phyloP scores from a whole-genome alignment of 2,888 invertebrate species.

The Brassicogethes aeneus region DNA sequence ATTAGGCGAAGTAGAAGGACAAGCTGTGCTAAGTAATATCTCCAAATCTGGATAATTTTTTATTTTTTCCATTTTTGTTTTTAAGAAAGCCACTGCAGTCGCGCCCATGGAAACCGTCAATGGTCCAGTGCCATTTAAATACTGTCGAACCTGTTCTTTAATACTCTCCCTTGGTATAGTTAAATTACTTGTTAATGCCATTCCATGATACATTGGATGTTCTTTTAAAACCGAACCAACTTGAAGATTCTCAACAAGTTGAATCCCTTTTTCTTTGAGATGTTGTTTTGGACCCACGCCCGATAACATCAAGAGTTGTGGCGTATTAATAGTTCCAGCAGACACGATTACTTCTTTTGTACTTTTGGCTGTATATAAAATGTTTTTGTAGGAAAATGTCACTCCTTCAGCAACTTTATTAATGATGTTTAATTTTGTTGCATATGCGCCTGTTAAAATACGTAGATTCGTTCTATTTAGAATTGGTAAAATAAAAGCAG shows the following conservation, averaged over 20 bases:
- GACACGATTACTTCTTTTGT: constrained; percentile 50
- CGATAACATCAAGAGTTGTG: constrained; percentile 53
- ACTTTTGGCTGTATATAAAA: constrained; percentile 40
- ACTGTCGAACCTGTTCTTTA: not conserved
- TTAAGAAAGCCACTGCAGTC: not conserved
- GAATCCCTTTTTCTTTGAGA: constrained; percentile 13
- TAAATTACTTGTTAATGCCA: not conserved
- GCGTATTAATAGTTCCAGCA: constrained; percentile 54
- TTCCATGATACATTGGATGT: constrained; percentile 1
- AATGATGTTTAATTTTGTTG: constrained; percentile 37
- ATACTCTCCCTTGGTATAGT: not conserved
- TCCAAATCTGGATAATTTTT: not conserved
- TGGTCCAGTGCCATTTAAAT: not conserved
- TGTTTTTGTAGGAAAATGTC: constrained; percentile 46
- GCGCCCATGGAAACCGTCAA: not conserved
- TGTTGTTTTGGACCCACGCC: constrained; percentile 53
- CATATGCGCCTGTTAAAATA: constrained; percentile 49
- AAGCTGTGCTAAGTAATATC: not conserved
- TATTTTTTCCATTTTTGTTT: not conserved
- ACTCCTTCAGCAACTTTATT: constrained; percentile 47
- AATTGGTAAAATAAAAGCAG: constrained; percentile 63
- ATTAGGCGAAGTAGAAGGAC: not conserved
- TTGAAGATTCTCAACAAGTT: not conserved
- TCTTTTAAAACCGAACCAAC: not conserved
- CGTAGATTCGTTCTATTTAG: constrained; percentile 48